A percentile compares a stretch with the other conserved stretches of the same genome.
phyloP scores from a whole-genome alignment of 2,797 vertebrate species.

The Spheniscus humboldti region DNA sequence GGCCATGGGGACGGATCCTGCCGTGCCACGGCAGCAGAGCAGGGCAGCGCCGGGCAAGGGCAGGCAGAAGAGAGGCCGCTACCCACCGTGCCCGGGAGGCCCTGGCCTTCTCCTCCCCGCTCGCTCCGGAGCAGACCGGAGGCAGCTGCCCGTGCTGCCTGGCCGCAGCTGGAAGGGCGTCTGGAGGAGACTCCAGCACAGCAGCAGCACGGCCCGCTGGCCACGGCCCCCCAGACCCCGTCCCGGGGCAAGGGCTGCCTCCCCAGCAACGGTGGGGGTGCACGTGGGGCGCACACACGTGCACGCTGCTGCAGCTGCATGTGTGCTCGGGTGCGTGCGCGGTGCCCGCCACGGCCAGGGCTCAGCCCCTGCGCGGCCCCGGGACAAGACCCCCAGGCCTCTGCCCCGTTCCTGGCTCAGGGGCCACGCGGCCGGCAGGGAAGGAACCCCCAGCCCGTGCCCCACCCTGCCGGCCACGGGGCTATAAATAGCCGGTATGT shows the following conservation, averaged over 20 bases:
- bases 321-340: too few relatives aligned
- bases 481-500: background rate
- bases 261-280: background rate
- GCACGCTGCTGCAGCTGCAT: background rate
- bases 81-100: too few relatives aligned
- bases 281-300: background rate
- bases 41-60: background rate
- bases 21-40: background rate
- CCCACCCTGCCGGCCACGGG: rapidly evolving
- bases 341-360: background rate
- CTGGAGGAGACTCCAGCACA: background rate
- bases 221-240: too few relatives aligned
- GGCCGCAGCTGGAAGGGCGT: background rate
- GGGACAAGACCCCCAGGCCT: background rate
- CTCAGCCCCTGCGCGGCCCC: background rate
- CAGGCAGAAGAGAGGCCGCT: background rate
- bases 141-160: background rate
- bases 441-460: background rate
- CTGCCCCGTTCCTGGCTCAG: too few relatives aligned
- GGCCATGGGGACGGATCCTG: background rate
- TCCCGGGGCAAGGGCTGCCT: too few relatives aligned
- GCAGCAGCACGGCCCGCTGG: background rate
- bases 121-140: too few relatives aligned
- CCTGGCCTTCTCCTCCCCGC: too few relatives aligned
- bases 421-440: rapidly evolving